These are phyloP conservation scores for Maylandia zebra DNA, from an alignment of 2,113 vertebrate species.

Conservation along the genomic window DNA sequence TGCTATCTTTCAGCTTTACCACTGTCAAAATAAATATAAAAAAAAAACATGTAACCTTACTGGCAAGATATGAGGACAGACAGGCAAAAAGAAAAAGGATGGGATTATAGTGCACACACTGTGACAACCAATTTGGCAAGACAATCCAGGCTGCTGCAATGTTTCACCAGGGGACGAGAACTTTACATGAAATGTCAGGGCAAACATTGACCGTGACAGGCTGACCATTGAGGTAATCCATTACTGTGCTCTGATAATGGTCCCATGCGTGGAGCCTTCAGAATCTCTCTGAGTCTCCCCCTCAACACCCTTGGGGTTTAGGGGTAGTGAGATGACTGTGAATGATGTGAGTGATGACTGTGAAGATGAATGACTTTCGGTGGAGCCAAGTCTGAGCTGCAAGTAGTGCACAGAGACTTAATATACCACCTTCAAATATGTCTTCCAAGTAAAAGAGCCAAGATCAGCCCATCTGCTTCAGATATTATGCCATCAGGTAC, in stretches of 20 bases:
- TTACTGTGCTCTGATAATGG: conserved; percentile 49
- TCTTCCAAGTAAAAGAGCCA: conserved; percentile 14
- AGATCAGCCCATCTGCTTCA: conserved; percentile 10
- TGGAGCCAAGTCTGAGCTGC: conserved; percentile 17
- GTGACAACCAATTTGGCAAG: conserved; percentile 46
- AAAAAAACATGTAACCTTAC: neutral
- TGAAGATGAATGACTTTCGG: conserved; percentile 35
- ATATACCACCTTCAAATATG: conserved; percentile 27
- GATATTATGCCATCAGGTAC: neutral
- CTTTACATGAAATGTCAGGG: conserved; percentile 54
- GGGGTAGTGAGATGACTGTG: neutral
- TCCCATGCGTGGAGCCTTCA: conserved; percentile 6
- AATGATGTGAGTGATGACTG: conserved; percentile 43
- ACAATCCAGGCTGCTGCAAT: conserved; percentile 17
- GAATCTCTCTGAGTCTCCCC: conserved; percentile 4
- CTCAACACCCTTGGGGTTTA: conserved; percentile 12
- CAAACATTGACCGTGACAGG: conserved; percentile 48
- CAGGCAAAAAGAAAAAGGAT: neutral
- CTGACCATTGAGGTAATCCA: conserved; percentile 52
- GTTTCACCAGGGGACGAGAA: conserved; percentile 36
- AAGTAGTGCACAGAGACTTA: neutral
- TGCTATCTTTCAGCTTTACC: neutral
- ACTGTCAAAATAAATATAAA: neutral
- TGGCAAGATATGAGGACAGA: neutral
- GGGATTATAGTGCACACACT: conserved; percentile 15